Base-by-base conservation (phyloP, 2,113 vertebrate genomes). In the Oriolus oriolus region DNA sequence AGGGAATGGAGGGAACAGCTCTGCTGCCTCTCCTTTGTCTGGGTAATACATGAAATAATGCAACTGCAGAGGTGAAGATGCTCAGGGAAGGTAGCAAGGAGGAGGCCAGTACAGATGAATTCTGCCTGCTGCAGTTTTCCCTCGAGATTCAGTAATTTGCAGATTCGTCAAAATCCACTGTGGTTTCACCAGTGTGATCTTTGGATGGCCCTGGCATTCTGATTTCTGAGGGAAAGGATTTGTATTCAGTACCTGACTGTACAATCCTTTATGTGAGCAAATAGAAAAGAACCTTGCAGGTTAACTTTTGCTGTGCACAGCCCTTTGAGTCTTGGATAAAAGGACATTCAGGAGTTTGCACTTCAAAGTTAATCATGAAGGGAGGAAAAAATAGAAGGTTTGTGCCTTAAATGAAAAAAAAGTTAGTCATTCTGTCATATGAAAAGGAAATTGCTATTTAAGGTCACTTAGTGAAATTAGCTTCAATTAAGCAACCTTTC, bases 391-490 rank as follows among this genome's bases (percentile, higher is more conserved):
- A 89, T 59, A 83, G 52, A 41, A 78, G 61, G 49, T 37, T 94
- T 90, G 42, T 89, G 56, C 52, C 69, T 81, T 84, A 93, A 88
- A 35, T 47, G 20, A 50, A 37, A 33, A 64, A 77, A 28, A 64
- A 56, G 45, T 31, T 2, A n/a, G 45, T 89, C 28, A 35, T 75
- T 85, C 59, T 94, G 71, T 75, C 87, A 47, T 63, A 68, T 86
- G 76, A 76, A 93, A 91, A 73, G 57, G 61, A 83, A 94, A 88
- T 75, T 44, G 60, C 77, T 68, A 23, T 96, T 94, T 84, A 89
- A 82, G 70, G 85, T 89, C 93, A 83, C 45, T 82, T 81, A 42
- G 90, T 82, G 83, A 94, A 91, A 96, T 96, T 89, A 85, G 44
- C 73, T 94, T 87, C 66, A 74, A 63, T 95, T 97, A 93, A 88